These are phyloP conservation scores for Anas acuta DNA, from an alignment of 2,797 vertebrate species.

Conservation along the genomic window DNA sequence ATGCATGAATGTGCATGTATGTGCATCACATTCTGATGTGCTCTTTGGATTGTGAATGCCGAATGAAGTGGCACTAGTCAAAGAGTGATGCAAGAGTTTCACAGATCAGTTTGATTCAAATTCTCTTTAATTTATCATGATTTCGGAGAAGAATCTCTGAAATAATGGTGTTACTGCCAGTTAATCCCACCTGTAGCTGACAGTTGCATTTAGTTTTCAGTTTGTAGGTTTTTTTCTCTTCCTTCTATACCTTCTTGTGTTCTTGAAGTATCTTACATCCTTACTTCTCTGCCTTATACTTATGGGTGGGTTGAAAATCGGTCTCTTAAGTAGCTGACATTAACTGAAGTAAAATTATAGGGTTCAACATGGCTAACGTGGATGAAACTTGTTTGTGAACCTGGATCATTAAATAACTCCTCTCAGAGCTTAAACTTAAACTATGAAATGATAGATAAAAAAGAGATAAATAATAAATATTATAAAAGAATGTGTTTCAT, in stretches of 20 bases:
- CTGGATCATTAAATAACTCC: not conserved
- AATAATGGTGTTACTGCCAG: not conserved
- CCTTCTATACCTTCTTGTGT: not conserved
- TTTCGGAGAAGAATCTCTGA: not conserved
- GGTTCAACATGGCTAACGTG: not conserved
- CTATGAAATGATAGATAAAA: not conserved
- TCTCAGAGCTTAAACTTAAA: not conserved
- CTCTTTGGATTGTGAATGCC: not conserved
- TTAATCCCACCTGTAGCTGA: not conserved
- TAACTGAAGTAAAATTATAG: not conserved
- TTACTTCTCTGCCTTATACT: not conserved
- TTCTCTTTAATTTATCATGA: not conserved
- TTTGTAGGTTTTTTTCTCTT: not conserved
- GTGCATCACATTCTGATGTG: not conserved
- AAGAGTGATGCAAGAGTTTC: not conserved
- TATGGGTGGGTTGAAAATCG: not conserved
- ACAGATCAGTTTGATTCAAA: not conserved
- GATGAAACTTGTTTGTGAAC: not conserved
- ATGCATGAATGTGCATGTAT: not conserved
- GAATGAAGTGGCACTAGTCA: not conserved
- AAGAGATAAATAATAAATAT: not conserved
- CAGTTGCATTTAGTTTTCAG: not conserved
- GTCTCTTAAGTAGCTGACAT: not conserved
- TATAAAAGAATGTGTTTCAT: not conserved
- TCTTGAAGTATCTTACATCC: not conserved